These are phyloP conservation scores for Pterois miles DNA, from an alignment of 2,797 vertebrate species.

Conservation along the genomic window DNA sequence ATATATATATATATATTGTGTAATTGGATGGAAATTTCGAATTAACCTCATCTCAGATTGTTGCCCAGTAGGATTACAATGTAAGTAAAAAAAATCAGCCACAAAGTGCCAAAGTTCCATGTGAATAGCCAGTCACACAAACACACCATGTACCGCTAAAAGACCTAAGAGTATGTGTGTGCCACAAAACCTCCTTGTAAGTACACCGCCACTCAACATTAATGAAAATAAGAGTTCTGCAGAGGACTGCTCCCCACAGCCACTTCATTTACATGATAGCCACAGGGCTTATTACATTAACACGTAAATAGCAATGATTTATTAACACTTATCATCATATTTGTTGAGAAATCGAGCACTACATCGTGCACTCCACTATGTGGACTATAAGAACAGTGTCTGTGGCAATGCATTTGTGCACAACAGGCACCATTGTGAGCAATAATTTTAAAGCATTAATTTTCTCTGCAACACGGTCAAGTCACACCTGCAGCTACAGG, in stretches of 20 bases:
- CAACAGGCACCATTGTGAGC: neutral
- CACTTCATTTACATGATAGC: constrained; percentile 28
- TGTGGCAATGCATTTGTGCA: neutral
- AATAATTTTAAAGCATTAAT: neutral
- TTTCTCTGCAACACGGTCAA: neutral
- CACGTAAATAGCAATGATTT: constrained; percentile 27
- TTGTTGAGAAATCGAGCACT: neutral
- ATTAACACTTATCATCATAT: constrained; percentile 7
- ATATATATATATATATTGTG: no score
- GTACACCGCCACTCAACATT: neutral
- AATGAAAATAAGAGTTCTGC: constrained; percentile 19
- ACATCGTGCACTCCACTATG: neutral
- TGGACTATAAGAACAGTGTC: neutral
- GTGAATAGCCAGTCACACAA: neutral
- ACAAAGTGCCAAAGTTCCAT: neutral
- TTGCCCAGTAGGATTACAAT: neutral
- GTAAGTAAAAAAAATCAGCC: neutral
- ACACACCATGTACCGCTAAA: neutral
- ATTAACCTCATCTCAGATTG: neutral
- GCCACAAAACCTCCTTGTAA: neutral
- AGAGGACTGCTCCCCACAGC: neutral
- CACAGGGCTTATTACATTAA: constrained; percentile 28
- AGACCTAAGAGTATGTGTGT: neutral
- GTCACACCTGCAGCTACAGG: neutral
- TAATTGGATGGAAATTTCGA: neutral